Evolutionary conservation across 2,888 invertebrate genomes (phyloP).

Genomic region (Noctuana brunneofusca): DNA sequence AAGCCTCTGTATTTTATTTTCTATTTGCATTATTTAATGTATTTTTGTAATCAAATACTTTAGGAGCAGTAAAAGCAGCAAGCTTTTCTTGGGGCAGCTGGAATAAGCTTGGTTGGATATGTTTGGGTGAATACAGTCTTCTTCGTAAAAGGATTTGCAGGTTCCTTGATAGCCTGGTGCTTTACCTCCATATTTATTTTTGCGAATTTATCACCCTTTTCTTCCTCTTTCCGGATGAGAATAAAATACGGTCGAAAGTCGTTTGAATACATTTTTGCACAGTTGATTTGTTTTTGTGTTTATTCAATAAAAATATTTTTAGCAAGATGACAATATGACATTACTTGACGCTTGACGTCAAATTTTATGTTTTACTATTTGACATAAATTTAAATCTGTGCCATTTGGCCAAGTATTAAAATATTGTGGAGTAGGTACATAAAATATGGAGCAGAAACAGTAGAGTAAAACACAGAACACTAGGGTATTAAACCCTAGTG

Average conservation of each 20-base stretch:
- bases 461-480: too few relatives aligned
- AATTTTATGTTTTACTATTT: too few relatives aligned
- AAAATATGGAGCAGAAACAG: too few relatives aligned
- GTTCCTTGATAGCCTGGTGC: constrained; percentile 50
- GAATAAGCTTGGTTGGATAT: constrained; percentile 64
- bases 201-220: constrained; percentile 71
- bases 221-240: constrained; percentile 68
- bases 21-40: constrained; percentile 43
- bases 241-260: constrained; percentile 71
- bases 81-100: constrained; percentile 65
- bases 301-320: not conserved
- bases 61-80: constrained; percentile 68
- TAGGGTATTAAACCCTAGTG: too few relatives aligned
- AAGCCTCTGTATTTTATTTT: constrained; percentile 12
- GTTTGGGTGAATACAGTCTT: constrained; percentile 67
- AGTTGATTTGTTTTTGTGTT: constrained; percentile 22
- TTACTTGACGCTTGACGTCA: not conserved
- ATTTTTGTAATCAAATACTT: constrained; percentile 10
- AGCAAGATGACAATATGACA: not conserved
- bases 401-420: too few relatives aligned
- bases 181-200: constrained; percentile 73
- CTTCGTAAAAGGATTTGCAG: constrained; percentile 64
- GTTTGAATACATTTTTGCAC: constrained; percentile 59
- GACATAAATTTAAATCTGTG: too few relatives aligned
- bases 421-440: too few relatives aligned